Evolutionary conservation across 1,140 invertebrate species (phyloP).

Genomic region (Drosophila sechellia): DNA sequence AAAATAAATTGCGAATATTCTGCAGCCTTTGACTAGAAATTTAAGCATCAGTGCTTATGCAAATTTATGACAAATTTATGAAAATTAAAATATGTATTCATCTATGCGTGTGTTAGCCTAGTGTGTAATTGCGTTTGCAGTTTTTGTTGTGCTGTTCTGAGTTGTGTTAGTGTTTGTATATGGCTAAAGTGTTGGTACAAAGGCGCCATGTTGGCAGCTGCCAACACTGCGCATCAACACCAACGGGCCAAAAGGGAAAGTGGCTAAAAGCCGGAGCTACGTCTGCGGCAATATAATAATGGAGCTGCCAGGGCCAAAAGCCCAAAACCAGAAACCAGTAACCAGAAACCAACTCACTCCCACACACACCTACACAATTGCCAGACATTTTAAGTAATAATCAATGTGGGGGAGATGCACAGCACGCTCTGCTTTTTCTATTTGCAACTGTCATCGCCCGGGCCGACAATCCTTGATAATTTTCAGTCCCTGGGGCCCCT

Average conservation of each 20-base stretch:
- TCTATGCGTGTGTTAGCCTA: constrained; percentile 2
- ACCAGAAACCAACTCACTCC: background rate
- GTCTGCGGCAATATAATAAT: constrained; percentile 45
- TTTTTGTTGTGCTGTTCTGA: constrained; percentile 28
- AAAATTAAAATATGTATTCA: constrained; percentile 55
- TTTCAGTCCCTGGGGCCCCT: constrained; percentile 32
- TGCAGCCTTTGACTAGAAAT: constrained; percentile 21
- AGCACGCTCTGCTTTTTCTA: constrained; percentile 6
- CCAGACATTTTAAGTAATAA: constrained; percentile 54
- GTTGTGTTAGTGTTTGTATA: constrained; percentile 7
- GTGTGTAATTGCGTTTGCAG: constrained; percentile 11
- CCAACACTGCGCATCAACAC: constrained; percentile 76
- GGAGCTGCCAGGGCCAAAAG: constrained; percentile 42
- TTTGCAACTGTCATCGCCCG: constrained; percentile 51
- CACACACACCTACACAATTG: constrained; percentile 26
- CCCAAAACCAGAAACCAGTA: constrained; percentile 14
- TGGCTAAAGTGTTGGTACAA: constrained; percentile 63
- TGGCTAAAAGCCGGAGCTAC: constrained; percentile 6
- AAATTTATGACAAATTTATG: constrained; percentile 75
- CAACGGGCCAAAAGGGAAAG: constrained; percentile 34
- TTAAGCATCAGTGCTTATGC: constrained; percentile 53
- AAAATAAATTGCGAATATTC: constrained; percentile 24
- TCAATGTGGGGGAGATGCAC: constrained; percentile 46
- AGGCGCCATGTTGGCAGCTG: constrained; percentile 74
- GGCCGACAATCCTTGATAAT: constrained; percentile 61